phyloP scores from a whole-genome alignment of 2,113 vertebrate genomes.

The Tonatia bakeri region DNA sequence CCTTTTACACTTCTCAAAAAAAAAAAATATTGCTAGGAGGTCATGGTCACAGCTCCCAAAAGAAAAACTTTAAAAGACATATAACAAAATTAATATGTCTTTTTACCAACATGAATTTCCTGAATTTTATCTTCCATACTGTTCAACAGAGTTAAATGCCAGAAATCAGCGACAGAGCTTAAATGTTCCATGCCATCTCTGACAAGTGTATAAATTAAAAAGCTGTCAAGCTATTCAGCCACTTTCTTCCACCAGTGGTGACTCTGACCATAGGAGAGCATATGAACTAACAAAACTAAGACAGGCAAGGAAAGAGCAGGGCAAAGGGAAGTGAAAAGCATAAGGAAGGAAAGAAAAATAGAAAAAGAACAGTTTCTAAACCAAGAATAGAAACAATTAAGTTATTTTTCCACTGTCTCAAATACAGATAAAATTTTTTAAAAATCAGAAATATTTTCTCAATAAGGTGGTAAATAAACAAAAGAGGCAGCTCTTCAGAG shows the following conservation, averaged over 20 bases:
- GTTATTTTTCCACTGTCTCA: neutral
- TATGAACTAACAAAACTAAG: neutral
- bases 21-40: constrained; percentile 1
- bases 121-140: neutral
- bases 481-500: neutral
- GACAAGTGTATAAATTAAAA: constrained; percentile 42
- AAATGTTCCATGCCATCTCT: neutral
- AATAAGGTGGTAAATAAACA: neutral
- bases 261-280: constrained; percentile 41
- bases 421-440: constrained; percentile 10
- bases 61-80: neutral
- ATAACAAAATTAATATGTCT: neutral
- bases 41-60: constrained; percentile 11
- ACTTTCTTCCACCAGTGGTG: constrained; percentile 48
- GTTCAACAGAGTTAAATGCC: constrained; percentile 14
- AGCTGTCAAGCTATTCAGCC: constrained; percentile 17
- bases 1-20: constrained; percentile 44
- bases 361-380: neutral
- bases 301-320: neutral
- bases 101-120: constrained; percentile 16
- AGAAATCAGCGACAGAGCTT: constrained; percentile 37
- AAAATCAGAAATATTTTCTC: constrained; percentile 2
- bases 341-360: constrained; percentile 58
- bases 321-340: neutral
- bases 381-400: neutral